Base-by-base conservation (phyloP, 2,888 invertebrate species). In the Loripinus fragilis region DNA sequence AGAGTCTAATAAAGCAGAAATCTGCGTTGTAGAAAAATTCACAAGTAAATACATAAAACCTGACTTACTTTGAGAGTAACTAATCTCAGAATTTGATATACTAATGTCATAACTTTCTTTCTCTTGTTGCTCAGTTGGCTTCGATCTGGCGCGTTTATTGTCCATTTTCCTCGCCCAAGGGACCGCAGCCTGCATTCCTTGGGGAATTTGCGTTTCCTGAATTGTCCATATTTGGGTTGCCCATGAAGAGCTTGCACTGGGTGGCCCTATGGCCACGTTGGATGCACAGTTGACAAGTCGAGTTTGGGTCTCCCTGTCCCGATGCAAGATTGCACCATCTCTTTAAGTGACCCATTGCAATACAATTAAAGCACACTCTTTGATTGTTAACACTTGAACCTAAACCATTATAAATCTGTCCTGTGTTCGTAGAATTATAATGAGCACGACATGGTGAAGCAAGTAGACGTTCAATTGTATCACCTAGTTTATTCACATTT, bases 41-140 rank as follows among this genome's bases (percentile, higher is more conserved):
- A 67, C 67, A 67, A 23, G n/a, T n/a, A n/a, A n/a, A n/a, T n/a
- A n/a, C n/a, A n/a, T n/a, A 28, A 41, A 67, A 20, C 42, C 67
- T n/a, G 28, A 38, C 15, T 67, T 42, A 42, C 5, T 35, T 65
- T 30, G 38, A 10, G 2, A 35, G 41, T 65, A 15, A n/a, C 28
- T 41, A 23, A 12, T 2, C n/a, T 10, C 12, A 60, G 25, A 12
- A 60, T 60, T 60, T 10, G 38, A 65, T 35, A 41, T 35, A 28
- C 3, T 30, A 65, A 35, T 35, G 35, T 65, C 38, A 38, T n/a
- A n/a, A n/a, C 41, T 65, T 35, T 35, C 65, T 8, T 65, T 41
- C 7, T 55, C 28, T 28, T 23, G 23, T 55, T 10, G 12, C 23
- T n/a, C 15, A 7, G 55, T 33, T 35, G 35, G 38, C 35, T 35